A percentile compares a stretch with the other conserved stretches of the same genome.
Conservation (phyloP, 2,888 invertebrate genomes). For the Neoaliturus tenellus region DNA sequence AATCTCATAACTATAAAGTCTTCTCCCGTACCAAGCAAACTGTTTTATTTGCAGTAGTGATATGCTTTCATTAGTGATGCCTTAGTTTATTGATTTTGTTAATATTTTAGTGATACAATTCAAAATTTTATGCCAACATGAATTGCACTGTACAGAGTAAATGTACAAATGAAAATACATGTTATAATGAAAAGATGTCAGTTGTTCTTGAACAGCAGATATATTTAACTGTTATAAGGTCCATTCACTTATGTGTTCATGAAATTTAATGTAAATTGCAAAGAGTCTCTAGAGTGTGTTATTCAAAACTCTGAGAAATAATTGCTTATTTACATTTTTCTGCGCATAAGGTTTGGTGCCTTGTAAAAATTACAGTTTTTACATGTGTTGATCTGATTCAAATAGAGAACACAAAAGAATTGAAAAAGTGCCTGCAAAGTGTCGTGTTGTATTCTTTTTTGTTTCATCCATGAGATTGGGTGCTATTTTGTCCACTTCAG, state of each 20-base stretch:
- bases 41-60: conserved; percentile 36
- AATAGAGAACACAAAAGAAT: conserved; percentile 35
- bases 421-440: conserved; percentile 39
- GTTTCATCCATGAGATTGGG: background rate
- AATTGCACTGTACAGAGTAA: conserved; percentile 23
- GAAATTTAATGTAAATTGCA: background rate
- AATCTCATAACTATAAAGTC: conserved; percentile 13
- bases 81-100: conserved; percentile 4
- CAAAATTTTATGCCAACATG: conserved; percentile 5
- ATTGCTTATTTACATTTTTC: background rate
- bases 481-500: background rate
- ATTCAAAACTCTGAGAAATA: background rate
- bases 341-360: conserved; percentile 6
- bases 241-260: background rate
- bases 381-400: conserved; percentile 44
- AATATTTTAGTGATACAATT: background rate
- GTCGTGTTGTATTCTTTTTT: background rate
- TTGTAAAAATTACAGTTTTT: conserved; percentile 17
- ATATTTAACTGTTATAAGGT: conserved; percentile 7
- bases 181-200: background rate
- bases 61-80: conserved; percentile 29
- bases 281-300: no score
- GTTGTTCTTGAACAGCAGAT: conserved; percentile 45
- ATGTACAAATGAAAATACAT: conserved; percentile 33
- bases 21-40: background rate